Base-by-base conservation (phyloP, 1,140 invertebrate genomes). In the Zaprionus capensis region DNA sequence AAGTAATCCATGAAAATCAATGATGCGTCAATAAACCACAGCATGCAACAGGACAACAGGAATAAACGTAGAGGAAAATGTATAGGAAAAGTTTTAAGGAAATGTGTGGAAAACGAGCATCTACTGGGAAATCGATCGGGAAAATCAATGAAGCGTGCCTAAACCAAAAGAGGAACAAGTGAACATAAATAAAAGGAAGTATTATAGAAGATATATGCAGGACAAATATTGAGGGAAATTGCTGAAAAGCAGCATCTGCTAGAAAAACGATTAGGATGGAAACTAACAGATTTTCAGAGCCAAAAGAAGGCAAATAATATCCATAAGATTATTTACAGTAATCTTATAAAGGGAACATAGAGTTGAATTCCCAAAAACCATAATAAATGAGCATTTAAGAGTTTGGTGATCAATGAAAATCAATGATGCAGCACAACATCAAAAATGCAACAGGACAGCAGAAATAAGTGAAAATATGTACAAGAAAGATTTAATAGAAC, bases 211-310 rank as follows among this genome's bases (percentile, higher is more conserved):
- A 24, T 4, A 22, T 5, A 5, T 24, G 11, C 7, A 51, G 20
- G 20, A 51, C n/a, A 51, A 22, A 4, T 12, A 12, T 4, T 22
- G 11, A 22, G 20, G 46, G 6, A 51, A 51, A 51, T 9, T 12
- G 20, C 46, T 28, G 68, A 34, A 56, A 69, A 63, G 78, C 38
- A 17, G n/a, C 41, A 44, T 7, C 6, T 44, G 41, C n/a, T 44
- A 1, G 5, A 38, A 75, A 26, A 28, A 28, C 20, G 22, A 80
- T 66, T 57, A 44, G 69, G 28, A 70, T 28, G 44, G 5, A 28
- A 17, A 44, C n/a, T 5, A 28, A 28, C 11, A 62, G 41, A 41
- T 6, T 46, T 20, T 9, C 9, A 51, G 17, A 24, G 14, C 20
- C 12, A 51, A 51, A 12, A 22, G 46, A 24, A 22, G 20, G 20